A percentile compares a stretch with the other conserved stretches of the same genome.
Evolutionary conservation across 1,140 invertebrate species (phyloP).

Genomic region (Drosophila tristis): DNA sequence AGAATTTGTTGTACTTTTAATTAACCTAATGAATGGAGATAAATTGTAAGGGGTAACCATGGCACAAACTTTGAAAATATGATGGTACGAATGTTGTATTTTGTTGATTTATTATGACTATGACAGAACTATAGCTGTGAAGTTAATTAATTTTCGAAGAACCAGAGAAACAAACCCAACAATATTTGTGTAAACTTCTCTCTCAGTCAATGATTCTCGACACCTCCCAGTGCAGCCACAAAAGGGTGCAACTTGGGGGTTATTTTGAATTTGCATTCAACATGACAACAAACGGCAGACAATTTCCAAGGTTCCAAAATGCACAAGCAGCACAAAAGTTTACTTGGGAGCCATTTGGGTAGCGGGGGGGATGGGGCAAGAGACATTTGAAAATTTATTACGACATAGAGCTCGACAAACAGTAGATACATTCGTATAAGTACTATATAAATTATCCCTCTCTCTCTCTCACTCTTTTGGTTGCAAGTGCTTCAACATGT

Average conservation of each 20-base stretch:
- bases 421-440: constrained; percentile 4
- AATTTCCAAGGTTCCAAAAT: constrained; percentile 35
- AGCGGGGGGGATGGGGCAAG: too few relatives aligned
- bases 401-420: constrained; percentile 31
- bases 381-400: constrained; percentile 40
- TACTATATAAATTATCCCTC: constrained; percentile 26
- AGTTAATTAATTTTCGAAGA: constrained; percentile 47
- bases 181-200: constrained; percentile 27
- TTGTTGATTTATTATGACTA: constrained; percentile 43
- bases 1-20: constrained; percentile 66
- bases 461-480: too few relatives aligned
- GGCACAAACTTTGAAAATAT: constrained; percentile 30
- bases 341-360: constrained; percentile 30
- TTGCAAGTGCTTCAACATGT: constrained; percentile 13
- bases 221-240: constrained; percentile 32
- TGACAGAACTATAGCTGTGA: constrained; percentile 8
- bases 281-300: constrained; percentile 33
- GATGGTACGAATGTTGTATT: constrained; percentile 25
- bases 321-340: constrained; percentile 47
- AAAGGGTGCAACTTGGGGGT: constrained; percentile 2
- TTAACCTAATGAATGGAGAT: constrained; percentile 70
- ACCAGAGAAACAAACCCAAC: constrained; percentile 12
- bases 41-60: constrained; percentile 25
- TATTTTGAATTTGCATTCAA: constrained; percentile 32
- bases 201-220: constrained; percentile 33